These are phyloP conservation scores for Cyrtorhinus lividipennis DNA, from an alignment of 1,140 invertebrate species.

Conservation along the genomic window DNA sequence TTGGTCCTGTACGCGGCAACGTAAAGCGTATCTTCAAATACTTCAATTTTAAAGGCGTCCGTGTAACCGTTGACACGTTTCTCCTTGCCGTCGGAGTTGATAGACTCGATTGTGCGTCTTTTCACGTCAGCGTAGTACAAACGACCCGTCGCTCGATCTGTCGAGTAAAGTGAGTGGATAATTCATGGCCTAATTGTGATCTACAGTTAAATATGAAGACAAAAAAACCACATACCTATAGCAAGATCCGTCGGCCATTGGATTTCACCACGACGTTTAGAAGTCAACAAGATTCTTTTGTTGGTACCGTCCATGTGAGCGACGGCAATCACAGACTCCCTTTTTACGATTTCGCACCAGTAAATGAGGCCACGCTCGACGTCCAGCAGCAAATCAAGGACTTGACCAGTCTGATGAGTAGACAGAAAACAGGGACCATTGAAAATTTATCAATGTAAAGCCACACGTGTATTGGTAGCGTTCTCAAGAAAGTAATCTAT, in stretches of 20 bases:
- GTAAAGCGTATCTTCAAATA: slow-evolving; percentile 58
- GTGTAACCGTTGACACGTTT: slow-evolving; percentile 35
- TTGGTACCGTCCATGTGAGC: slow-evolving; percentile 50
- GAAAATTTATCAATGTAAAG: too few relatives aligned
- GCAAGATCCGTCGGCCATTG: slow-evolving; percentile 51
- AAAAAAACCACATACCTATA: slow-evolving; percentile 42
- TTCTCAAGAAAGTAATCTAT: too few relatives aligned
- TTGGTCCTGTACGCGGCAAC: slow-evolving; percentile 38
- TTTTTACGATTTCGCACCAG: slow-evolving; percentile 5
- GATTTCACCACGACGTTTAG: slow-evolving; percentile 29
- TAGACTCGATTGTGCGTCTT: slow-evolving; percentile 56
- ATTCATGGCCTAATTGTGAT: too few relatives aligned
- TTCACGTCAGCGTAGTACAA: slow-evolving; percentile 66
- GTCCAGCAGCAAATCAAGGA: not conserved
- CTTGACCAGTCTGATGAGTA: not conserved
- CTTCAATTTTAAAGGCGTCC: slow-evolving; percentile 49
- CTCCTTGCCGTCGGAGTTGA: slow-evolving; percentile 56
- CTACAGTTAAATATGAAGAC: too few relatives aligned
- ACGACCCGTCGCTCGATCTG: slow-evolving; percentile 35
- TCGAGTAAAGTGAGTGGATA: not conserved
- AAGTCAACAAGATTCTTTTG: slow-evolving; percentile 35
- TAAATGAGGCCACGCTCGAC: slow-evolving; percentile 8
- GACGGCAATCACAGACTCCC: slow-evolving; percentile 39
- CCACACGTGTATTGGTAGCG: too few relatives aligned
- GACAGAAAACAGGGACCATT: too few relatives aligned